These are phyloP conservation scores for Dioctria rufipes DNA, from an alignment of 2,888 invertebrate genomes.

Conservation along the genomic window DNA sequence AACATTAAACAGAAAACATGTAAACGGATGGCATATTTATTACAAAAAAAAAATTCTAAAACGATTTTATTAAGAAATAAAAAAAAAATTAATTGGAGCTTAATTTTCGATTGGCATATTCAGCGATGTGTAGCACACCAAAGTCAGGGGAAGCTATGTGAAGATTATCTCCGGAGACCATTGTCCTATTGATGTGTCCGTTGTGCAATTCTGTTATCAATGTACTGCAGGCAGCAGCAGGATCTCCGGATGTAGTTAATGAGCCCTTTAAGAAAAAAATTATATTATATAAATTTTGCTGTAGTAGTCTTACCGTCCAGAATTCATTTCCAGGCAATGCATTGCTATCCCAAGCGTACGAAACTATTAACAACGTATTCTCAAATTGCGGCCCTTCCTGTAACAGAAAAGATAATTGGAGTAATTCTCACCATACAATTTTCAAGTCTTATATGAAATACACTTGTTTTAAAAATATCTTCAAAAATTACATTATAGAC, in stretches of 20 bases:
- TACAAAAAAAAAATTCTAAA: no score
- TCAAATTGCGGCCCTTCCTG: slow-evolving; percentile 67
- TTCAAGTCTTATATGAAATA: no score
- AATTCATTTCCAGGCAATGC: slow-evolving; percentile 83
- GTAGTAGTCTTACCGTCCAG: slow-evolving; percentile 73
- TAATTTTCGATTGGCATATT: slow-evolving; percentile 62
- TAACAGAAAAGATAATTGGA: no score
- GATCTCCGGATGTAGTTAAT: slow-evolving; percentile 72
- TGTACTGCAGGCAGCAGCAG: slow-evolving; percentile 75
- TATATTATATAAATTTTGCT: neutral
- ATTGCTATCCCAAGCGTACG: slow-evolving; percentile 83
- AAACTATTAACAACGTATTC: slow-evolving; percentile 75
- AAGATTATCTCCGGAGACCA: slow-evolving; percentile 72
- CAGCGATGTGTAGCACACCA: slow-evolving; percentile 67
- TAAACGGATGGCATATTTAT: no score
- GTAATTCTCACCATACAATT: no score
- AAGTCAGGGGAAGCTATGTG: slow-evolving; percentile 71
- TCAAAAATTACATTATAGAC: no score
- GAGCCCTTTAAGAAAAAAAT: slow-evolving; percentile 14
- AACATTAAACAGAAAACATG: no score
- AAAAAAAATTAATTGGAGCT: neutral
- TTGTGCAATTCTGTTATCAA: slow-evolving; percentile 76
- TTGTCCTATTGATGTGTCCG: slow-evolving; percentile 65
- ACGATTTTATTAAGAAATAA: no score
- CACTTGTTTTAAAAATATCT: no score